Evolutionary conservation across 2,888 invertebrate species (phyloP).

Genomic region (Vesta saturnalis): DNA sequence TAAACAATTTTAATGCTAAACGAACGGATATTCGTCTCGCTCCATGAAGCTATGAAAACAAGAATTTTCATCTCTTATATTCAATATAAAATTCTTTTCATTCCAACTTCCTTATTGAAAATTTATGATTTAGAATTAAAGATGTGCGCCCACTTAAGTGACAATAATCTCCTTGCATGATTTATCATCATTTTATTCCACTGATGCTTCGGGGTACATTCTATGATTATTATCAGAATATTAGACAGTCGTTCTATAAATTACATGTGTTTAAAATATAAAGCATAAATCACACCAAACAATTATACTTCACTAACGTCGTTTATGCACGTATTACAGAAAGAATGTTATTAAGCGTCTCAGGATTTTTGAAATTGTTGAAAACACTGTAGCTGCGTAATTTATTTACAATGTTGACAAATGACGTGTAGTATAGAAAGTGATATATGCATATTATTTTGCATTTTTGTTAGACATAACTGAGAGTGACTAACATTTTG

Average conservation of each 20-base stretch:
- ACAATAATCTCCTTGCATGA: conserved; percentile 27
- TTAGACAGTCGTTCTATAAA: conserved; percentile 31
- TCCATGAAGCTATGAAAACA: background rate
- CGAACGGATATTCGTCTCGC: background rate
- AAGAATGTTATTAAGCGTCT: no score
- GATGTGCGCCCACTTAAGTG: conserved; percentile 27
- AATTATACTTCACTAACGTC: conserved; percentile 26
- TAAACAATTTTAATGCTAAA: background rate
- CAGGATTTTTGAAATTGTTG: no score
- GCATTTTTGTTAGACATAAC: no score
- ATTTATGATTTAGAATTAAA: conserved; percentile 26
- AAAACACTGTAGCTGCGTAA: no score
- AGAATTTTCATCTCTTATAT: background rate
- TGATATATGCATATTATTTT: no score
- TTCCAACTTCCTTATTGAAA: conserved; percentile 26
- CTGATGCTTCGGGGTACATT: conserved; percentile 20
- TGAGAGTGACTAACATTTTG: no score
- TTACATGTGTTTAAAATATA: conserved; percentile 28
- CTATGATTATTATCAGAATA: conserved; percentile 31
- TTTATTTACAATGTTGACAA: no score
- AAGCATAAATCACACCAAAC: conserved; percentile 23
- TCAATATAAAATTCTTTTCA: conserved; percentile 10
- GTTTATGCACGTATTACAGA: no score
- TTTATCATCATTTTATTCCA: conserved; percentile 27
- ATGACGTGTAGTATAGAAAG: no score